These are phyloP conservation scores for Salpingus planirostris DNA, from an alignment of 2,888 invertebrate species.

Conservation along the genomic window DNA sequence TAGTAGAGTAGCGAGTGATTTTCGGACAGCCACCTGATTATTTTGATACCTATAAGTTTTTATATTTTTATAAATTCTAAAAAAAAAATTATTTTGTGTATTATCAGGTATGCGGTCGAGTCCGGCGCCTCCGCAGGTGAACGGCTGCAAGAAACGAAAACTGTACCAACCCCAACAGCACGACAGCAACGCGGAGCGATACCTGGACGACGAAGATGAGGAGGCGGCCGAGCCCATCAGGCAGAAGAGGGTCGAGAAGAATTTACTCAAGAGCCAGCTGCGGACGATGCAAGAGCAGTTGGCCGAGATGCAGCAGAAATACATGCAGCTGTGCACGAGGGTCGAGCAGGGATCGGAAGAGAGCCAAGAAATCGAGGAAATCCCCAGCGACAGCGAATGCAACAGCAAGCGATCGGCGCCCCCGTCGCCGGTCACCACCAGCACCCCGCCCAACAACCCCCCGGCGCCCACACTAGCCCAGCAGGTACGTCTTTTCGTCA, in stretches of 20 bases:
- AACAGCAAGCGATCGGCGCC: constrained; percentile 45
- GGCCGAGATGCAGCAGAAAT: constrained; percentile 86
- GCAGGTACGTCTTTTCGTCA: no score
- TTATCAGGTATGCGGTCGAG: constrained; percentile 82
- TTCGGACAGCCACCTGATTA: no score
- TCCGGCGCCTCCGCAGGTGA: constrained; percentile 72
- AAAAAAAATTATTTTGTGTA: no score
- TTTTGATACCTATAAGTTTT: no score
- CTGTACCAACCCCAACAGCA: constrained; percentile 93
- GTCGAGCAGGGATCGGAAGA: constrained; percentile 75
- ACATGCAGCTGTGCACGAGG: constrained; percentile 76
- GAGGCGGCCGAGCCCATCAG: constrained; percentile 69
- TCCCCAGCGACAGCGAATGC: constrained; percentile 57
- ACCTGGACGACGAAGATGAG: constrained; percentile 65
- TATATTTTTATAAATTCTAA: no score
- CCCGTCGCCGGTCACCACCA: constrained; percentile 48
- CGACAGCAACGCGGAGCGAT: constrained; percentile 56
- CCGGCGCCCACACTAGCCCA: constrained; percentile 34
- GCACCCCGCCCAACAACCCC: constrained; percentile 44
- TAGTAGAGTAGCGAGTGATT: no score
- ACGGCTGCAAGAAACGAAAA: constrained; percentile 93
- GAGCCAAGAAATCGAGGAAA: constrained; percentile 66
- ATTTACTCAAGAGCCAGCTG: constrained; percentile 75
- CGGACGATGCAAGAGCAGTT: constrained; percentile 83
- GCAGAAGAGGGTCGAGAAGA: constrained; percentile 79